Base-by-base conservation (phyloP, 2,113 vertebrate genomes). In the Camelus dromedarius region DNA sequence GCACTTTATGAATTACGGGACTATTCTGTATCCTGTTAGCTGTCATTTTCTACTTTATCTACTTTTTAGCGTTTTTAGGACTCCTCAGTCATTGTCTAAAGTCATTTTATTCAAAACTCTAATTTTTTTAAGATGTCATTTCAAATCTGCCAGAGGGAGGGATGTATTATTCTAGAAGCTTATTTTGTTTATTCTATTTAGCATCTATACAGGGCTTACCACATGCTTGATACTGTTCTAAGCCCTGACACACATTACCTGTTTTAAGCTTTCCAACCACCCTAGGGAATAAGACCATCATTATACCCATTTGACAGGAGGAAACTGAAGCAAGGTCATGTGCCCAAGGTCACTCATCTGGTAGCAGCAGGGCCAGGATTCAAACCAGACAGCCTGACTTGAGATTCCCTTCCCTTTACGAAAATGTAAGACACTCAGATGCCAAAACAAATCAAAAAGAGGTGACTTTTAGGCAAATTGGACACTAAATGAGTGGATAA, bases 41-140 rank as follows among this genome's bases (percentile, higher is more conserved):
- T 93, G 73, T 73, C 67, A 79, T 93, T 89, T 93, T 95, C 94
- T 86, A 20, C 64, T 93, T 95, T 77, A 77, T 93, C 67, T 86
- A 70, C 70, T 85, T 86, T 79, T 32, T 79, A 73, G 28, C 50
- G 42, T 93, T 88, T 89, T 85, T 72, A 96, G 66, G 26, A 69
- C 28, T 80, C 35, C 58, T 93, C 58, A 48, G 52, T 48, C 32
- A 38, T 46, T 82, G 28, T 91, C 72, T 54, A 56, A 75, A 46
- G 35, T 52, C 54, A 30, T 82, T 93, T 66, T 66, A 22, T 72
- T 93, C 81, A 77, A 73, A 94, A 95, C 72, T 48, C 67, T 81
- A 67, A 60, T 80, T 92, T 95, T 95, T 89, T 84, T 24, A 54
- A 75, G 58, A 91, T 79, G 8, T 86, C 11, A 8, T 83, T 93